phyloP scores from a whole-genome alignment of 1,140 invertebrate genomes.

The Aphidius ervi region DNA sequence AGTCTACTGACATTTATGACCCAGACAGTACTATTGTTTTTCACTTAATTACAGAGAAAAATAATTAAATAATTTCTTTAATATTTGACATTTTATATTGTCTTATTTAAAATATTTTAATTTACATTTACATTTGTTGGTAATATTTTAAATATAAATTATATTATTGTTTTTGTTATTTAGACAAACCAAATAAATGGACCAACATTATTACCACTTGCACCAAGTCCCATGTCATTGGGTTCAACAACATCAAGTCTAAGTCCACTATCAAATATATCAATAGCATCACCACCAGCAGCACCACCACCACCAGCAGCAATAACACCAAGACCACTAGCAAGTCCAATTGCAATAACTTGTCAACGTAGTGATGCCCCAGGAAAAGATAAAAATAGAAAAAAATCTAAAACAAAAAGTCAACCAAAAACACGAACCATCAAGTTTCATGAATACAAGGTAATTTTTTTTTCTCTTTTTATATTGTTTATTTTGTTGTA shows the following conservation, averaged over 20 bases:
- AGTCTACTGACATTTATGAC: too few relatives aligned
- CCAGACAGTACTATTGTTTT: neutral
- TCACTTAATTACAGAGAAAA: too few relatives aligned
- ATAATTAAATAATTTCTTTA: too few relatives aligned
- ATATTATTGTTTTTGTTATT: too few relatives aligned
- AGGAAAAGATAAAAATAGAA: slow-evolving; percentile 78
- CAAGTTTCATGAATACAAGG: slow-evolving; percentile 98
- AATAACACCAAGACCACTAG: slow-evolving; percentile 57
- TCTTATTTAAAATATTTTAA: neutral
- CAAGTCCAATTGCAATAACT: slow-evolving; percentile 48
- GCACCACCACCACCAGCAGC: slow-evolving; percentile 41
- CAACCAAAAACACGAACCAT: slow-evolving; percentile 86
- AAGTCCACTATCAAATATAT: slow-evolving; percentile 65
- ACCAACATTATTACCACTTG: slow-evolving; percentile 50
- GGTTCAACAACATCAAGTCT: slow-evolving; percentile 64
- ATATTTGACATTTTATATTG: too few relatives aligned
- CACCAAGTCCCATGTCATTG: slow-evolving; percentile 61
- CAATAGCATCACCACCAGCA: slow-evolving; percentile 59
- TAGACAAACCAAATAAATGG: slow-evolving; percentile 46
- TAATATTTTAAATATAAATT: slow-evolving; percentile 12
- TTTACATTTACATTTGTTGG: slow-evolving; percentile 1
- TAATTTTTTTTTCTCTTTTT: slow-evolving; percentile 31
- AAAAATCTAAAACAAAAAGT: slow-evolving; percentile 86
- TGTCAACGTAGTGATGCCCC: slow-evolving; percentile 62
- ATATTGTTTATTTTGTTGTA: neutral